phyloP scores from a whole-genome alignment of 1,140 invertebrate species.

The Hylyphantes graminicola region DNA sequence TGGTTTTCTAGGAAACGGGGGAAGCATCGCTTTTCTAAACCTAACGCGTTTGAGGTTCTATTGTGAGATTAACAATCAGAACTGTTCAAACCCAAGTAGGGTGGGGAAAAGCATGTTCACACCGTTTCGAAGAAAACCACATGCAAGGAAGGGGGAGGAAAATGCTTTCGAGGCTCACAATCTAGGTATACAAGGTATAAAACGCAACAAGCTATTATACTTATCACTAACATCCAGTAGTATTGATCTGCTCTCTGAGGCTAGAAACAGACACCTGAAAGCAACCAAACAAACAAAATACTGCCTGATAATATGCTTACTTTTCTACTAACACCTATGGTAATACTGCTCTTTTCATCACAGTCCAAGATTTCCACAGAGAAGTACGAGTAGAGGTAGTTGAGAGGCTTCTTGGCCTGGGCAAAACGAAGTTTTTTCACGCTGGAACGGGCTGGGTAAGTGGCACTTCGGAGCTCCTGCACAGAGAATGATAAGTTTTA shows the following conservation, averaged over 20 bases:
- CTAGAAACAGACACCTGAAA: too few relatives aligned
- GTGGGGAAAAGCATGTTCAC: too few relatives aligned
- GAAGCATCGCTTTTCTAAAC: too few relatives aligned
- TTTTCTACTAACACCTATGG: conserved; percentile 41
- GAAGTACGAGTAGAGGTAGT: conserved; percentile 52
- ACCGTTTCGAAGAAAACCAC: too few relatives aligned
- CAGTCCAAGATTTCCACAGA: conserved; percentile 46
- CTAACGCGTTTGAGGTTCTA: too few relatives aligned
- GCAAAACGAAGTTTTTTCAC: conserved; percentile 49
- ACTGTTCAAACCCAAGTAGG: too few relatives aligned
- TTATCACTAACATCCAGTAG: too few relatives aligned
- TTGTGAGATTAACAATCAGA: too few relatives aligned
- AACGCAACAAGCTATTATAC: not conserved
- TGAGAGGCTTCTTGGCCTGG: conserved; percentile 51
- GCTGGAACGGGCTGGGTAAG: conserved; percentile 52
- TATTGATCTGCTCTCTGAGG: too few relatives aligned
- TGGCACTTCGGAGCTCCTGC: conserved; percentile 47
- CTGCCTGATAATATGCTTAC: not conserved
- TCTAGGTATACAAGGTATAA: not conserved
- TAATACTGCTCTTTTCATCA: conserved; percentile 55
- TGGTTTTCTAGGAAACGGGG: too few relatives aligned
- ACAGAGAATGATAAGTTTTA: not conserved
- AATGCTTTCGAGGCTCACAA: too few relatives aligned
- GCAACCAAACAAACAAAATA: not conserved
- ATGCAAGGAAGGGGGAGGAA: too few relatives aligned